Conservation (phyloP, 2,888 invertebrate genomes). For the Nysson spinosus region DNA sequence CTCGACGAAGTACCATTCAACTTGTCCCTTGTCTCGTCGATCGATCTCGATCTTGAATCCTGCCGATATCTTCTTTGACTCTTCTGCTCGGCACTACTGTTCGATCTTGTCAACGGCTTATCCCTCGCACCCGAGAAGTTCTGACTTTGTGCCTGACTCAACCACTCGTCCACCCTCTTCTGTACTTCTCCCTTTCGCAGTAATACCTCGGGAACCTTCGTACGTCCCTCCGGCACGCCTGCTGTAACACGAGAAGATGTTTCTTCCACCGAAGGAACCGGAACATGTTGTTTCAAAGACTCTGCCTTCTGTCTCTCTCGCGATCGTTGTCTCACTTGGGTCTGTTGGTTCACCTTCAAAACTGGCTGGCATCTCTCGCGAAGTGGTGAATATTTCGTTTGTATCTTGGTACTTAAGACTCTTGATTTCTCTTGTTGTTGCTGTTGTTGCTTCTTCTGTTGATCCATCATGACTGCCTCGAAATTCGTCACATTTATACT, state of each 20-base stretch:
- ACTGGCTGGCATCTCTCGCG: conserved; percentile 53
- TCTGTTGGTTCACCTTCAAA: conserved; percentile 67
- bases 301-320: conserved; percentile 62
- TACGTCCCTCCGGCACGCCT: conserved; percentile 15
- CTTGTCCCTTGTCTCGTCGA: conserved; percentile 59
- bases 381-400: conserved; percentile 25
- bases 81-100: conserved; percentile 69
- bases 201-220: conserved; percentile 60
- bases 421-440: conserved; percentile 41
- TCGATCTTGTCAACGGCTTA: conserved; percentile 66
- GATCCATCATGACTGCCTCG: conserved; percentile 65
- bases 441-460: conserved; percentile 57
- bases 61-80: conserved; percentile 58
- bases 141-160: conserved; percentile 68
- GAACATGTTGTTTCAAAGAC: conserved; percentile 29
- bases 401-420: conserved; percentile 31
- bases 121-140: conserved; percentile 50
- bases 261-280: conserved; percentile 23
- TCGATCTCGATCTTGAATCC: conserved; percentile 59
- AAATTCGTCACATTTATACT: conserved; percentile 66
- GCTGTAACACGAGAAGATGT: conserved; percentile 4
- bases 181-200: conserved; percentile 70
- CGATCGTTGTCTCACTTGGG: conserved; percentile 68
- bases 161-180: conserved; percentile 71
- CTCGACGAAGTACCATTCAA: conserved; percentile 65